Percentiles rank a stretch among this genome's conserved stretches.
These are phyloP conservation scores for Aleiodes sp. DNA, from an alignment of 1,140 invertebrate species.

Conservation along the genomic window DNA sequence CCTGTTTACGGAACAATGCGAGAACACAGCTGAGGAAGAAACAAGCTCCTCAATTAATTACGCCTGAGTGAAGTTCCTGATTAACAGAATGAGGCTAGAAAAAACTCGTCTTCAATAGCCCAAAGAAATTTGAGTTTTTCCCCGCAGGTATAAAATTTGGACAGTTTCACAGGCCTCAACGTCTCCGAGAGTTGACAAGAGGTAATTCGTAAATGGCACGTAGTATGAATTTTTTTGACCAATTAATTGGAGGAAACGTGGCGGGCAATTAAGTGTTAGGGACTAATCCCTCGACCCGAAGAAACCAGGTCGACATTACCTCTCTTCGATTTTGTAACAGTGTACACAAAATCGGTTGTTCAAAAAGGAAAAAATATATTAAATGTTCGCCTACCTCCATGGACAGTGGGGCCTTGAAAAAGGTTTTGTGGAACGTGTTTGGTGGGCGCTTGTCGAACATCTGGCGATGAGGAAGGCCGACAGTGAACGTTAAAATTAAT, in stretches of 20 bases:
- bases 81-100: background rate
- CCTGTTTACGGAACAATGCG: conserved; percentile 21
- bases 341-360: background rate
- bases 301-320: background rate
- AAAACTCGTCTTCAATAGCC: background rate
- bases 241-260: conserved; percentile 34
- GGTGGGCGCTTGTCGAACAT: background rate
- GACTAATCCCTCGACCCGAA: conserved; percentile 30
- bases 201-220: background rate
- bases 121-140: conserved; percentile 6
- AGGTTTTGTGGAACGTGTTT: background rate
- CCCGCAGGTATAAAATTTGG: background rate
- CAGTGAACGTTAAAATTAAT: conserved; percentile 14
- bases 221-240: background rate
- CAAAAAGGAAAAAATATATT: no score
- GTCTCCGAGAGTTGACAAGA: conserved; percentile 9
- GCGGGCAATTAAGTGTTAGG: conserved; percentile 31
- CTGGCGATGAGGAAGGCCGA: background rate
- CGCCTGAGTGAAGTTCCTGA: background rate
- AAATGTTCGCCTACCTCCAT: background rate
- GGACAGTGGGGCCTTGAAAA: background rate
- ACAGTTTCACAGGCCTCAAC: background rate
- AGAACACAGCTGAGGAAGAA: background rate
- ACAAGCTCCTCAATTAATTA: conserved; percentile 18
- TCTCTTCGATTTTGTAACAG: background rate